phyloP scores from a whole-genome alignment of 2,888 invertebrate genomes.

The Euplexia lucipara region DNA sequence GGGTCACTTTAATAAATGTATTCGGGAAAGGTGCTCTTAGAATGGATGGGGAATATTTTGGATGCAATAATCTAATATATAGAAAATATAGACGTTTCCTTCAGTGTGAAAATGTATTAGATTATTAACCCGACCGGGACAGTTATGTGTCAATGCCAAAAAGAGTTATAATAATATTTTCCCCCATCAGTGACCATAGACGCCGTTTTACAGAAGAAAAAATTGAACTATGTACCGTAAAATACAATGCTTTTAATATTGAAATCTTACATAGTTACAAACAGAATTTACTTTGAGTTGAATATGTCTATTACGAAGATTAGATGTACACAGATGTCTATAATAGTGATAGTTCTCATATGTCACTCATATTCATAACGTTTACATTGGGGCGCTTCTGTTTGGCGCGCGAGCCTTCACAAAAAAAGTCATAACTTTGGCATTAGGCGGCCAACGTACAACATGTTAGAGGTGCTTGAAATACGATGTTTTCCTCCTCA shows the following conservation, averaged over 20 bases:
- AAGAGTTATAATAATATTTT: conserved; percentile 24
- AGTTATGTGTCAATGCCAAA: conserved; percentile 39
- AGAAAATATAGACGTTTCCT: conserved; percentile 73
- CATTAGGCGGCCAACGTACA: conserved; percentile 65
- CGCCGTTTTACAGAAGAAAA: background rate
- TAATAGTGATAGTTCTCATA: conserved; percentile 16
- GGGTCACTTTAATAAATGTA: conserved; percentile 91
- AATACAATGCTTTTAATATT: background rate
- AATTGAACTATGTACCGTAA: background rate
- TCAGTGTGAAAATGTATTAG: conserved; percentile 56
- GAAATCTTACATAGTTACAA: background rate
- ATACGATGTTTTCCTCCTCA: conserved; percentile 74
- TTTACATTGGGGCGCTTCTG: conserved; percentile 34
- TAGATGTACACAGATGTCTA: conserved; percentile 19
- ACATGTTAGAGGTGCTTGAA: conserved; percentile 71
- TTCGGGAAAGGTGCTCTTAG: conserved; percentile 85
- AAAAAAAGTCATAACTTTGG: conserved; percentile 71
- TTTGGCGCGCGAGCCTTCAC: conserved; percentile 38
- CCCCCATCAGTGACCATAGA: background rate
- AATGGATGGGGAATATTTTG: conserved; percentile 84
- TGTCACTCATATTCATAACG: conserved; percentile 38
- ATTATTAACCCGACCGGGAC: conserved; percentile 54
- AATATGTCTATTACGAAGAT: background rate
- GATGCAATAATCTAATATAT: conserved; percentile 85
- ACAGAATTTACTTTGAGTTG: background rate